phyloP scores from a whole-genome alignment of 2,888 invertebrate genomes.

The Brachycybe producta region DNA sequence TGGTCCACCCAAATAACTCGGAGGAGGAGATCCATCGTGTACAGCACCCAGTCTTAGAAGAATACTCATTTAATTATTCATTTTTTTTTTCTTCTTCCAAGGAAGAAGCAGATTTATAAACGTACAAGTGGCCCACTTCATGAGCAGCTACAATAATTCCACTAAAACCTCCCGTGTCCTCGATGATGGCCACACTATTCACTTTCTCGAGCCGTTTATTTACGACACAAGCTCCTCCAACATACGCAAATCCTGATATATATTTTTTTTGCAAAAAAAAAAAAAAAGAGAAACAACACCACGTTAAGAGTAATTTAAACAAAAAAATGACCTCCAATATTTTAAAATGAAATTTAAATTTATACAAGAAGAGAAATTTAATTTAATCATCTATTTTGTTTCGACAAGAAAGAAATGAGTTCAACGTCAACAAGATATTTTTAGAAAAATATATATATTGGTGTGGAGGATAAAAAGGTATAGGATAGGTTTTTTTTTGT shows the following conservation, averaged over 20 bases:
- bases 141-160: slow-evolving; percentile 93
- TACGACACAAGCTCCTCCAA: slow-evolving; percentile 89
- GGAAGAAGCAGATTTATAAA: slow-evolving; percentile 27
- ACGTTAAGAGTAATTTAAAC: no score
- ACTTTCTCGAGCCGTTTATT: slow-evolving; percentile 90
- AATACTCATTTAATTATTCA: neutral
- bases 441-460: neutral
- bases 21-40: slow-evolving; percentile 91
- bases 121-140: slow-evolving; percentile 94
- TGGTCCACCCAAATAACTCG: slow-evolving; percentile 83
- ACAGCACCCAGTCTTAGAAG: slow-evolving; percentile 69
- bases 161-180: slow-evolving; percentile 90
- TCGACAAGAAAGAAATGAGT: no score
- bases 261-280: no score
- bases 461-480: neutral
- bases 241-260: slow-evolving; percentile 76
- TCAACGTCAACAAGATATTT: no score
- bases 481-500: neutral
- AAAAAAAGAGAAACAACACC: no score
- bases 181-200: slow-evolving; percentile 90
- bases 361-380: no score
- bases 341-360: no score
- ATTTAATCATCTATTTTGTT: no score
- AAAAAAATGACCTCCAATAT: no score
- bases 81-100: neutral